phyloP scores from a whole-genome alignment of 2,888 invertebrate species.

The Scrobipalpa atriplicella region DNA sequence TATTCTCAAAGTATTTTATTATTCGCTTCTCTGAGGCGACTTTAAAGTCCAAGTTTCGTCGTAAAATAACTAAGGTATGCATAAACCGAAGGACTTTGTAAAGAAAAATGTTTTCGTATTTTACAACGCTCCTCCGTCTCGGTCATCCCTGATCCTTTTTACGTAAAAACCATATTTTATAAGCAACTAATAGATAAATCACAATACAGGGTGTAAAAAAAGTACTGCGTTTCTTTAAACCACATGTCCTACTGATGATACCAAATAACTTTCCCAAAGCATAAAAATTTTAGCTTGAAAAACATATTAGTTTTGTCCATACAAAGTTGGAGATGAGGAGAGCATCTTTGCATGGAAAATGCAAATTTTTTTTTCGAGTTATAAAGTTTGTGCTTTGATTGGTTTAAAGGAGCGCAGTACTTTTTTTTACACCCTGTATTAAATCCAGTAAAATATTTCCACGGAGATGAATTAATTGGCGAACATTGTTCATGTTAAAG shows the following conservation, averaged over 20 bases:
- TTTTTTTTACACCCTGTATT: no score
- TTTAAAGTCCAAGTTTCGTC: constrained; percentile 2
- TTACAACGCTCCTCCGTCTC: not conserved
- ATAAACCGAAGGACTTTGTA: not conserved
- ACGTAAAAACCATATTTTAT: not conserved
- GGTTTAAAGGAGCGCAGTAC: no score
- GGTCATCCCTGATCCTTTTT: not conserved
- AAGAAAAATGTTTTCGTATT: constrained; percentile 19
- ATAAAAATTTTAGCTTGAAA: no score
- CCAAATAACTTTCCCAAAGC: no score
- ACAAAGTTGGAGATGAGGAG: no score
- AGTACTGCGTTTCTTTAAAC: no score
- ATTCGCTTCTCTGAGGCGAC: not conserved
- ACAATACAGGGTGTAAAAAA: no score
- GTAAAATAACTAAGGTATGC: not conserved
- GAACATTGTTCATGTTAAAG: not conserved
- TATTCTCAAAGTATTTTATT: not conserved
- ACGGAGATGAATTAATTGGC: not conserved
- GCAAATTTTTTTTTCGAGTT: no score
- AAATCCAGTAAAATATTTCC: not conserved
- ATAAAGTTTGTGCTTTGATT: no score
- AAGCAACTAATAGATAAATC: not conserved
- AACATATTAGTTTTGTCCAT: no score
- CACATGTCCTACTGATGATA: no score
- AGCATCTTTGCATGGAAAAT: no score